phyloP scores from a whole-genome alignment of 2,888 invertebrate genomes.

The Tachina grossa region DNA sequence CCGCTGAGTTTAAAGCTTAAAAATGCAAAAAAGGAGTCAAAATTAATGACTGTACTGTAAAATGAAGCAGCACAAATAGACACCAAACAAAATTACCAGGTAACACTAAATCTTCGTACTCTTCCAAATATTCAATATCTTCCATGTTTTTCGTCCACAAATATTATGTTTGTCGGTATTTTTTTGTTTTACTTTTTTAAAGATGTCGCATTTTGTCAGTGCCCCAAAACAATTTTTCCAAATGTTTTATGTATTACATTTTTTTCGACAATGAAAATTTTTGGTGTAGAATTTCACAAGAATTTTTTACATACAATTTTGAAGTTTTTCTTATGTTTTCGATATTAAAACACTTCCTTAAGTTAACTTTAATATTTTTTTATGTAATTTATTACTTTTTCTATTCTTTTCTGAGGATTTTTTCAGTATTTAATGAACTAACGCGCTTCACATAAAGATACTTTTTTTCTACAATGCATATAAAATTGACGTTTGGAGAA shows the following conservation, averaged over 20 bases:
- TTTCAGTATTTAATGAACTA: slow-evolving; percentile 42
- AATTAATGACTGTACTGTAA: slow-evolving; percentile 60
- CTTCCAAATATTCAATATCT: slow-evolving; percentile 81
- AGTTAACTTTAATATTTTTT: neutral
- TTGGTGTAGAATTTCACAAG: slow-evolving; percentile 10
- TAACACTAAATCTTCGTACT: slow-evolving; percentile 80
- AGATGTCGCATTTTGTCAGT: slow-evolving; percentile 22
- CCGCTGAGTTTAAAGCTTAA: slow-evolving; percentile 69
- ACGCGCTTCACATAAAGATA: slow-evolving; percentile 50
- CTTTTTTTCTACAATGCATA: slow-evolving; percentile 38
- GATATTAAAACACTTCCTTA: neutral
- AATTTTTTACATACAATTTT: neutral
- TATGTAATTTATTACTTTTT: slow-evolving; percentile 20
- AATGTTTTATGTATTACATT: slow-evolving; percentile 16
- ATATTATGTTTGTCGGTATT: slow-evolving; percentile 17
- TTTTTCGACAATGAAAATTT: slow-evolving; percentile 37
- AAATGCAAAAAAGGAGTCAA: slow-evolving; percentile 50
- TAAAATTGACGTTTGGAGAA: slow-evolving; percentile 29
- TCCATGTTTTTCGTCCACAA: slow-evolving; percentile 76
- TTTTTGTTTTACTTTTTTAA: slow-evolving; percentile 15
- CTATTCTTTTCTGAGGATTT: neutral
- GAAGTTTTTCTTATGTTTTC: neutral
- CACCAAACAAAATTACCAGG: slow-evolving; percentile 75
- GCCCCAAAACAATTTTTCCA: slow-evolving; percentile 15
- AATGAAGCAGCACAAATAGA: slow-evolving; percentile 30